phyloP scores from a whole-genome alignment of 2,888 invertebrate species.

The Muscina levida region DNA sequence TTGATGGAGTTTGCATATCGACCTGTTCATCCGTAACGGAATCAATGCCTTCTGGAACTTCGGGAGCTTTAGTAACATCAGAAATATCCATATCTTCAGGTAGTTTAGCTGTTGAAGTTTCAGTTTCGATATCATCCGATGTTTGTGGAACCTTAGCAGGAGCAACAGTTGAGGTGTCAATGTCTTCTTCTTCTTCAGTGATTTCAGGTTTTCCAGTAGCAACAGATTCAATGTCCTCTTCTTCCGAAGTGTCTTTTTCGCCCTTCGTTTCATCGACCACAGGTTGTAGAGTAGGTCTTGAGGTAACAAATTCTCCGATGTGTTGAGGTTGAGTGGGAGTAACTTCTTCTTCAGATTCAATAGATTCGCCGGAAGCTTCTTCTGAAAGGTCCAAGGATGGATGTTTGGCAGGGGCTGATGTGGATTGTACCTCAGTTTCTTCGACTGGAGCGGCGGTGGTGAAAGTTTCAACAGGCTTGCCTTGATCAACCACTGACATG shows the following conservation, averaged over 20 bases:
- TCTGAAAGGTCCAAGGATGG: conserved; percentile 71
- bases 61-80: conserved; percentile 3
- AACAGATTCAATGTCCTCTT: conserved; percentile 53
- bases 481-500: conserved; percentile 3
- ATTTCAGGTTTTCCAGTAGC: conserved; percentile 38
- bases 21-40: background rate
- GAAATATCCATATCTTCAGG: conserved; percentile 44
- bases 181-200: conserved; percentile 32
- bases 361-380: conserved; percentile 70
- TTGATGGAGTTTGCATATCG: no score
- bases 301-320: conserved; percentile 65
- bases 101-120: conserved; percentile 45
- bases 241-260: conserved; percentile 65
- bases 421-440: conserved; percentile 5
- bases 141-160: conserved; percentile 37
- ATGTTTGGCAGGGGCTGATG: conserved; percentile 19
- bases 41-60: background rate
- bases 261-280: conserved; percentile 42
- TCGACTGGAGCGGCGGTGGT: conserved; percentile 2
- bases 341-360: conserved; percentile 73
- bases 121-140: conserved; percentile 42
- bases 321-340: conserved; percentile 64
- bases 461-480: background rate
- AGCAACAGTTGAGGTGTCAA: conserved; percentile 13
- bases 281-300: conserved; percentile 38